These are phyloP conservation scores for Pelvicachromis taeniatus DNA, from an alignment of 2,113 vertebrate genomes.

Conservation along the genomic window DNA sequence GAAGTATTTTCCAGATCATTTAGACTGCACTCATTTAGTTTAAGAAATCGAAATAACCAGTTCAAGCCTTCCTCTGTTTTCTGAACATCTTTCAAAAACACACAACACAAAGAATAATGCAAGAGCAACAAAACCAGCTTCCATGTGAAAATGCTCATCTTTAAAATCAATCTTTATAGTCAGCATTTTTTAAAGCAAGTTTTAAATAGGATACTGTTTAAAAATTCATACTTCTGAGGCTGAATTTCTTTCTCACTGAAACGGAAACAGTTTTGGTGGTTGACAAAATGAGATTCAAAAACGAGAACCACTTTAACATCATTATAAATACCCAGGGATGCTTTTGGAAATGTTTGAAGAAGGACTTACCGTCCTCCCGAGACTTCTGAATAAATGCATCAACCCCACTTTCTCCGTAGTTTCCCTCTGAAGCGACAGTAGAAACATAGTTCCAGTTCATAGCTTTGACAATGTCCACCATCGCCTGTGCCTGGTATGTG, in stretches of 20 bases:
- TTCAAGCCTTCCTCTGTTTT: not conserved
- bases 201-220: not conserved
- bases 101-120: not conserved
- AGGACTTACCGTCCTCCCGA: conserved; percentile 87
- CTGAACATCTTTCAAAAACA: not conserved
- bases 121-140: not conserved
- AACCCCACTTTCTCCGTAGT: conserved; percentile 91
- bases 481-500: conserved; percentile 95
- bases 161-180: not conserved
- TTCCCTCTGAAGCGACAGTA: conserved; percentile 92
- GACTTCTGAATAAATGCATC: conserved; percentile 96
- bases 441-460: conserved; percentile 96
- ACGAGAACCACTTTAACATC: not conserved
- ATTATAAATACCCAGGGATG: not conserved
- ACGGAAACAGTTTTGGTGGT: not conserved
- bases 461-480: conserved; percentile 95
- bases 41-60: not conserved
- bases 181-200: not conserved
- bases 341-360: not conserved
- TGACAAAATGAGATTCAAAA: not conserved
- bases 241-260: not conserved
- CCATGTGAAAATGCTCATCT: not conserved
- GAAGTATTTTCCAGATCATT: not conserved
- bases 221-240: not conserved
- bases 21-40: not conserved